A percentile compares a stretch with the other conserved stretches of the same genome.
Conservation (phyloP, 1,140 invertebrate species). For the Samia ricini region DNA sequence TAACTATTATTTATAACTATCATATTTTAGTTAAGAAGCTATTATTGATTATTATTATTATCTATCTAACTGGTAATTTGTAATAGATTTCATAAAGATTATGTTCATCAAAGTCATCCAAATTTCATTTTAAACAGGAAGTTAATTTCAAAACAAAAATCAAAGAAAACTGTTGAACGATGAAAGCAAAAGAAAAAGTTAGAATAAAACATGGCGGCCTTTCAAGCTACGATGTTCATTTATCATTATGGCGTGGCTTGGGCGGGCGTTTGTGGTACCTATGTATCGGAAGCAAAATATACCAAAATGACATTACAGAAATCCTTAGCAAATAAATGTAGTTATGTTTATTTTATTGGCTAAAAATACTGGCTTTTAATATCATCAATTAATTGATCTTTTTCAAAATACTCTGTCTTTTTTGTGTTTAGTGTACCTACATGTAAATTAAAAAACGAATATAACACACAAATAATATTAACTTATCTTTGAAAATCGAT, state of each 20-base stretch:
- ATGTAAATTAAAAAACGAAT: no score
- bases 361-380: no score
- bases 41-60: no score
- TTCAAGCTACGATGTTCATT: conserved; percentile 21
- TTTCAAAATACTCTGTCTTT: no score
- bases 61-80: no score
- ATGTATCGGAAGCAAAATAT: conserved; percentile 13
- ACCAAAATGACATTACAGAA: conserved; percentile 25
- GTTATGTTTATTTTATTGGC: not conserved
- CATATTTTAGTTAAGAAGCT: no score
- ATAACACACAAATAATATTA: not conserved
- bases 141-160: conserved; percentile 1
- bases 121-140: not conserved
- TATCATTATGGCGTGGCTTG: conserved; percentile 16
- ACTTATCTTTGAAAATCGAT: not conserved
- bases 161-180: conserved; percentile 22
- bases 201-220: conserved; percentile 42
- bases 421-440: no score
- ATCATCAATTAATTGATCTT: no score
- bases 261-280: conserved; percentile 11
- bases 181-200: conserved; percentile 29
- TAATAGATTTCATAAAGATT: not conserved
- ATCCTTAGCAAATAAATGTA: not conserved
- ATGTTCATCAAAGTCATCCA: not conserved
- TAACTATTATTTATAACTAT: no score